Evolutionary conservation across 2,113 vertebrate genomes (phyloP), one percentile per base, ranked within the genome.

Genomic region (Grammomys surdaster): DNA sequence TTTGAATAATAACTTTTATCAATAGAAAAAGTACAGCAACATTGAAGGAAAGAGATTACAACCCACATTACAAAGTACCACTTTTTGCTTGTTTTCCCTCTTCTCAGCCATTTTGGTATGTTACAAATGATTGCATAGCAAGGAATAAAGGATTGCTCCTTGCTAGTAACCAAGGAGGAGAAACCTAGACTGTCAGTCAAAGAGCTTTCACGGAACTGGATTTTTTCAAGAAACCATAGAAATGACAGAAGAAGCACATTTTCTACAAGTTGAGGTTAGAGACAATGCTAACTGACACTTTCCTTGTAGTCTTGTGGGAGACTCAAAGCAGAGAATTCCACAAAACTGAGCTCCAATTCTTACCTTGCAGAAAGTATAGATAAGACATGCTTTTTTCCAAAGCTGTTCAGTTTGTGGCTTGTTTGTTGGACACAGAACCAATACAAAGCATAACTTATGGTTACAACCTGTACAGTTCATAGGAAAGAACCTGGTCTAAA

Each of bases 111-210:
- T 69, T 6, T 43, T 80, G 77, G 77, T 5, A 1, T 67, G 4
- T 48, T 54, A 40, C 13, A 88, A 51, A 65, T 0, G 3, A 0
- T 63, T 67, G 1, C n/a, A 24, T 31, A 36, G 2, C 26, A n/a
- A 88, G 40, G 8, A 77, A 46, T 7, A 33, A 1, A 80, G 33
- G 33, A 81, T 33, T 51, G 43, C 8, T 87, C 36, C 26, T 70
- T 69, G 22, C 8, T 14, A 65, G 75, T 0, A 80, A 33, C 17
- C 36, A 48, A 2, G 9, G 67, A 75, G 24, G 16, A 95, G 36
- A 2, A 96, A 36, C 2, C 20, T 65, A 56, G 4, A 33, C 5
- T 92, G 1, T 90, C 22, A 43, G 7, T 56, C 14, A 26, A 82
- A 76, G 3, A 36, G 10, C 0, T 3, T 73, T 43, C 85, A 51